Percentiles rank a stretch among this genome's conserved stretches.
Conservation (phyloP, 2,113 vertebrate species). For the Loxodonta africana region DNA sequence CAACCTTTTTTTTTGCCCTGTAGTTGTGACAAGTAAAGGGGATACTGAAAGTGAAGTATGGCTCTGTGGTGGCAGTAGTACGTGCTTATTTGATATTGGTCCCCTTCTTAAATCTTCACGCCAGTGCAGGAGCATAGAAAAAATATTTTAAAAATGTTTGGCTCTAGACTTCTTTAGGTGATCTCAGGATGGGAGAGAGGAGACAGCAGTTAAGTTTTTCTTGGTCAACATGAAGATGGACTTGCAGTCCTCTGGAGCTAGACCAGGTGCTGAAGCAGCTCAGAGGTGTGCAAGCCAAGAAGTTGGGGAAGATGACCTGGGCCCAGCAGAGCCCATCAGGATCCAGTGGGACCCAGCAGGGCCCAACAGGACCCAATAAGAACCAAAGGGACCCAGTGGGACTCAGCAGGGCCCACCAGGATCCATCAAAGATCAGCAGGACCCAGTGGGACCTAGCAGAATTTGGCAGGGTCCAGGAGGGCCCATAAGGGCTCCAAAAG, state of each 20-base stretch:
- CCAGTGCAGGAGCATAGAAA: not conserved
- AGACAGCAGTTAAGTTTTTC: not conserved
- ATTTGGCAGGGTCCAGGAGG: not conserved
- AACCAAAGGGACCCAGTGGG: not conserved
- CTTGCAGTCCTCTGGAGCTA: not conserved
- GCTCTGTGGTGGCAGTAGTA: accelerated
- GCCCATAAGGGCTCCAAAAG: no score
- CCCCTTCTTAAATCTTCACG: not conserved
- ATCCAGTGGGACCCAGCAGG: not conserved
- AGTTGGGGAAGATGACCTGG: not conserved
- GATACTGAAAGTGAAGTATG: accelerated
- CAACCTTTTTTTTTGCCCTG: no score
- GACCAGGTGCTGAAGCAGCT: not conserved
- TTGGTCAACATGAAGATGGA: not conserved
- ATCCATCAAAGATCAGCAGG: not conserved
- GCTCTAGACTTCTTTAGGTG: not conserved
- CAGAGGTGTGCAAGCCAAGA: not conserved
- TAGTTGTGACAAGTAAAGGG: no score
- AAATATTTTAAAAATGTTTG: not conserved
- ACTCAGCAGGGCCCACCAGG: not conserved
- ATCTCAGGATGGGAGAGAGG: not conserved
- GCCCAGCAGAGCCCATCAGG: not conserved
- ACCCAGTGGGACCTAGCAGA: no score
- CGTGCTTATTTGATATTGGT: accelerated
- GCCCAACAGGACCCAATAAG: no score